Percentiles rank a stretch among this genome's conserved stretches.
Evolutionary conservation across 2,113 vertebrate species (phyloP).

Genomic region (Condylura cristata): DNA sequence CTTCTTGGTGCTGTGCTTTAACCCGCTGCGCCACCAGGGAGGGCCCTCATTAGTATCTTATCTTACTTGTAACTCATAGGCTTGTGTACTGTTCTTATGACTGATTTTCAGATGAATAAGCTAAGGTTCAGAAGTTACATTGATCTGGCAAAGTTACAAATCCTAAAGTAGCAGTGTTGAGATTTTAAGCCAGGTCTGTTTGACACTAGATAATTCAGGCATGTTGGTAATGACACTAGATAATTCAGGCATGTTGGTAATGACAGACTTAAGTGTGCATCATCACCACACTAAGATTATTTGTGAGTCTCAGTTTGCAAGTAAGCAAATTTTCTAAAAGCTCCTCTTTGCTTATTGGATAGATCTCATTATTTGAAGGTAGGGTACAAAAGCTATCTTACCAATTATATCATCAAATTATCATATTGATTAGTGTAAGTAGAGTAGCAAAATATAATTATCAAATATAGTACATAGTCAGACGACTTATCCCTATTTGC

Average conservation of each 20-base stretch:
- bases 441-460: background rate
- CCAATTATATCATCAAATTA: background rate
- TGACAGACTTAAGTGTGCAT: background rate
- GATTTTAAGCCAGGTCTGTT: background rate
- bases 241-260: background rate
- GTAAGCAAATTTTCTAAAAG: background rate
- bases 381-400: background rate
- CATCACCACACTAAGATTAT: background rate
- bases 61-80: background rate
- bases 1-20: no score
- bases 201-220: background rate
- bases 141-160: background rate
- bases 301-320: background rate
- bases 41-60: no score
- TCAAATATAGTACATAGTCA: background rate
- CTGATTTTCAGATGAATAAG: background rate
- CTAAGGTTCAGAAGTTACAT: background rate
- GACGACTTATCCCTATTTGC: background rate
- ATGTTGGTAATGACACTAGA: background rate
- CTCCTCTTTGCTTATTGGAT: background rate
- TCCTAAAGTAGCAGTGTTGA: background rate
- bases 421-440: background rate
- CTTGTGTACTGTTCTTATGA: background rate
- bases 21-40: no score
- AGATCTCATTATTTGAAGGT: background rate